Evolutionary conservation across 2,113 vertebrate genomes (phyloP).

Genomic region (Engystomops pustulosus): DNA sequence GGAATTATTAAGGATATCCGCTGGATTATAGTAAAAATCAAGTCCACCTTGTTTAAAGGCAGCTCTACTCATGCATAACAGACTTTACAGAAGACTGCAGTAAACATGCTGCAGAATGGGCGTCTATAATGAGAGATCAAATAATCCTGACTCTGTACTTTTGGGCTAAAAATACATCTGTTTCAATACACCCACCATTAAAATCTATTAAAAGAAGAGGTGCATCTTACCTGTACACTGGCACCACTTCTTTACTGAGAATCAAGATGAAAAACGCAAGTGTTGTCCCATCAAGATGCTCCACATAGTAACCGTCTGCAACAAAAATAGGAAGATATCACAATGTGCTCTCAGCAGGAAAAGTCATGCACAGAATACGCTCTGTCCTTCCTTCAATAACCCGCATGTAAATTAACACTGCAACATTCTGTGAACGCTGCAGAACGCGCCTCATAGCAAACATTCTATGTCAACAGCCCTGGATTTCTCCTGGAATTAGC

Average conservation of each 20-base stretch:
- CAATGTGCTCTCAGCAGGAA: conserved; percentile 83
- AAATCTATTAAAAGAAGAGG: conserved; percentile 62
- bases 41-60: background rate
- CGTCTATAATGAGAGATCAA: conserved; percentile 52
- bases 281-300: conserved; percentile 64
- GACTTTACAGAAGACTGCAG: conserved; percentile 43
- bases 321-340: conserved; percentile 78
- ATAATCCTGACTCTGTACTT: conserved; percentile 63
- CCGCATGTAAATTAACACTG: conserved; percentile 71
- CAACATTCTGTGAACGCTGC: conserved; percentile 66
- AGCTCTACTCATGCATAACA: background rate
- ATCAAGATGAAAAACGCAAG: conserved; percentile 13
- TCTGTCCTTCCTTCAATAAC: conserved; percentile 67
- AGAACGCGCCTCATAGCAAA: conserved; percentile 71
- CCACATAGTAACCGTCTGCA: conserved; percentile 69
- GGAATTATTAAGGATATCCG: background rate
- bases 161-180: conserved; percentile 53
- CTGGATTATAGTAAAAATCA: background rate
- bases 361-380: conserved; percentile 66
- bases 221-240: conserved; percentile 71
- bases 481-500: conserved; percentile 67
- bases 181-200: conserved; percentile 65
- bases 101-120: conserved; percentile 43
- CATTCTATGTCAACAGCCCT: conserved; percentile 67
- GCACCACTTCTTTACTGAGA: conserved; percentile 16